Conservation (phyloP, 2,888 invertebrate genomes). For the Drosophila tripunctata region DNA sequence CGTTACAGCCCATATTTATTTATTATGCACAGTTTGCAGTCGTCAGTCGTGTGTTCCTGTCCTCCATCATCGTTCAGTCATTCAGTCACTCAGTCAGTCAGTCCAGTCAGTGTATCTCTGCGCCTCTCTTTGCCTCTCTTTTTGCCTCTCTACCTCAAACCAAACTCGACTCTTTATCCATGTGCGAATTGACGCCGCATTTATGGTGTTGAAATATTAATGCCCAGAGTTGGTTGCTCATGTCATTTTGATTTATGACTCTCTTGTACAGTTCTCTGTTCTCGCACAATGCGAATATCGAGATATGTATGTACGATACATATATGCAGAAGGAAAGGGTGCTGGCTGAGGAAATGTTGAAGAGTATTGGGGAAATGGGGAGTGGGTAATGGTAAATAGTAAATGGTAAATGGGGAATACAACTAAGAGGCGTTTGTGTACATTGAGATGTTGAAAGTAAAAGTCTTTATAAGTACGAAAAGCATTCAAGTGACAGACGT, state of each 20-base stretch:
- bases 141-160: background rate
- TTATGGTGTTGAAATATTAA: slow-evolving; percentile 81
- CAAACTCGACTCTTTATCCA: slow-evolving; percentile 45
- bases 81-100: slow-evolving; percentile 5
- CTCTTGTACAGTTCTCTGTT: slow-evolving; percentile 39
- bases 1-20: slow-evolving; percentile 66
- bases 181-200: slow-evolving; percentile 79
- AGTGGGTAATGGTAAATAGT: background rate
- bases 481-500: slow-evolving; percentile 37
- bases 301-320: background rate
- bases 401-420: background rate
- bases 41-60: slow-evolving; percentile 52
- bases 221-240: slow-evolving; percentile 78
- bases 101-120: too few species aligned
- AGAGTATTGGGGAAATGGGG: background rate
- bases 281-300: slow-evolving; percentile 38
- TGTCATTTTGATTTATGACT: slow-evolving; percentile 77
- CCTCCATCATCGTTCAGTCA: slow-evolving; percentile 37
- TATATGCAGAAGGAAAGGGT: too few species aligned
- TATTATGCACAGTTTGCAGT: slow-evolving; percentile 74
- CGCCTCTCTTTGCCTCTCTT: background rate
- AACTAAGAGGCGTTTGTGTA: slow-evolving; percentile 19
- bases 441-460: slow-evolving; percentile 70
- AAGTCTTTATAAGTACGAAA: slow-evolving; percentile 37
- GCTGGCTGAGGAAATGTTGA: background rate